Evolutionary conservation across 2,797 vertebrate species (phyloP).

Genomic region (Nasua narica): DNA sequence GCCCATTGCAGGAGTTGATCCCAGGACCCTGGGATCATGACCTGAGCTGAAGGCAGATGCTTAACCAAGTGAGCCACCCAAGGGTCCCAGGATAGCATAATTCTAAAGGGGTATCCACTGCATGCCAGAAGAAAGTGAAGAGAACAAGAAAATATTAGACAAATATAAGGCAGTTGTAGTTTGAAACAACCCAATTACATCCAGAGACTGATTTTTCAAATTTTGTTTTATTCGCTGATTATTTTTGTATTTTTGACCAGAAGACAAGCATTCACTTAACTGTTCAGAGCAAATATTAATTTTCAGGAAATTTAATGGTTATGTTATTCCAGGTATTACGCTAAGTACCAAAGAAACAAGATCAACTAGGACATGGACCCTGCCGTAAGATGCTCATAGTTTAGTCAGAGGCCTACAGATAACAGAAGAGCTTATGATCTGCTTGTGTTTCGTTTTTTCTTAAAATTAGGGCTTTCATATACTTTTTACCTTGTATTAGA

Average conservation of each 20-base stretch:
- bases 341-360: background rate
- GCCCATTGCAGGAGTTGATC: no score
- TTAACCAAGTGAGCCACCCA: background rate
- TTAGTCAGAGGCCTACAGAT: background rate
- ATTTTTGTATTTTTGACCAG: background rate
- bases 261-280: background rate
- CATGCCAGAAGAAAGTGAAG: background rate
- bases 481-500: background rate
- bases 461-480: background rate
- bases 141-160: background rate
- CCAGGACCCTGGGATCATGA: no score
- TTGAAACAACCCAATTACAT: background rate
- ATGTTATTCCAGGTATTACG: background rate
- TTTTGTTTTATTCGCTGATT: background rate
- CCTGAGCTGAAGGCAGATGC: background rate
- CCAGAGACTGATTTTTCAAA: background rate
- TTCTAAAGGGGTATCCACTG: background rate
- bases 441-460: background rate
- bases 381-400: background rate
- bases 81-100: background rate
- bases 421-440: background rate
- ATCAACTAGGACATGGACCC: background rate
- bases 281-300: background rate
- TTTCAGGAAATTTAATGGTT: background rate
- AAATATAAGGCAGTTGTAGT: background rate